Evolutionary conservation across 2,113 vertebrate species (phyloP).

Genomic region (Pagrus major): DNA sequence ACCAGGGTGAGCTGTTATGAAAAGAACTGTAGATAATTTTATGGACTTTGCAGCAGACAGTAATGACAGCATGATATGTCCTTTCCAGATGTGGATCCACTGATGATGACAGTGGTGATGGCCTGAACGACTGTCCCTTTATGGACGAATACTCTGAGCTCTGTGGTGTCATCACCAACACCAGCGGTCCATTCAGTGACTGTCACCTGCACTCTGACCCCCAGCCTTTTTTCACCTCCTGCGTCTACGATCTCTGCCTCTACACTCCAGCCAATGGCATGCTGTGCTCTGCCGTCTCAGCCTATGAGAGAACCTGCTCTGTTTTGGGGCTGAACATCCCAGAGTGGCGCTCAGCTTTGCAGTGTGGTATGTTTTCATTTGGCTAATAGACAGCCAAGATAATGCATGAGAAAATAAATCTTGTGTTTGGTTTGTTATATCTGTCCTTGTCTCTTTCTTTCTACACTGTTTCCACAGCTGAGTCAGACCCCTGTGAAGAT

Average conservation of each 20-base stretch:
- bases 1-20: slow-evolving; percentile 62
- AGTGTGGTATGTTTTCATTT: slow-evolving; percentile 63
- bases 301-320: slow-evolving; percentile 69
- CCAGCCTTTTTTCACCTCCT: slow-evolving; percentile 46
- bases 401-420: no score
- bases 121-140: slow-evolving; percentile 19
- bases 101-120: not conserved
- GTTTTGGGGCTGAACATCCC: slow-evolving; percentile 43
- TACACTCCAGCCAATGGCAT: slow-evolving; percentile 66
- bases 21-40: no score
- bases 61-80: no score
- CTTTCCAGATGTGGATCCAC: slow-evolving; percentile 61
- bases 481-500: slow-evolving; percentile 69
- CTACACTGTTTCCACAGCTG: slow-evolving; percentile 33
- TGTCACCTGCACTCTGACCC: slow-evolving; percentile 64
- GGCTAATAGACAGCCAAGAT: no score
- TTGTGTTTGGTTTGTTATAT: no score
- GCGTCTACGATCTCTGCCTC: slow-evolving; percentile 74
- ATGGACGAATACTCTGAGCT: slow-evolving; percentile 63
- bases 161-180: slow-evolving; percentile 73
- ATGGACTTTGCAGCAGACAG: no score
- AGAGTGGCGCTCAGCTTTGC: slow-evolving; percentile 62
- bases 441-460: not conserved
- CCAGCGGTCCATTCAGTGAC: slow-evolving; percentile 64
- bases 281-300: slow-evolving; percentile 70